A percentile compares a stretch with the other conserved stretches of the same genome.
These are phyloP conservation scores for Philonicus albiceps DNA, from an alignment of 2,888 invertebrate species.

Conservation along the genomic window DNA sequence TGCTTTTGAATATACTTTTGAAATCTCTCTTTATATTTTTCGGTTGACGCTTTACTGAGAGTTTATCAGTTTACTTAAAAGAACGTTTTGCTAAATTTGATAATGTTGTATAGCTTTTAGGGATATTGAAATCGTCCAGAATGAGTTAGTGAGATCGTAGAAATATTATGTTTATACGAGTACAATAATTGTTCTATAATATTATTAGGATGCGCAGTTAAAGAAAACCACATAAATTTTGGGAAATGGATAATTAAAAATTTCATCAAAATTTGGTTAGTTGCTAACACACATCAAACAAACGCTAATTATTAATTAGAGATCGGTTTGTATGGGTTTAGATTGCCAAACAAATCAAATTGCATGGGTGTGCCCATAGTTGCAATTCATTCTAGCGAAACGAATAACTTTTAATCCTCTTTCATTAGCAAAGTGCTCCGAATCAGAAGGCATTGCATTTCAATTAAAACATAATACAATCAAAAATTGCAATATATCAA, in stretches of 20 bases:
- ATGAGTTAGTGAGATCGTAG: no score
- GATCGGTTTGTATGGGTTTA: not conserved
- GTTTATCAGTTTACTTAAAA: no score
- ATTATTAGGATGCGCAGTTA: not conserved
- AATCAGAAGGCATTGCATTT: not conserved
- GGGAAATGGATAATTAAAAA: not conserved
- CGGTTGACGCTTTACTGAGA: no score
- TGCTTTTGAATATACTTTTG: no score
- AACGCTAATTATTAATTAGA: not conserved
- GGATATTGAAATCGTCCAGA: no score
- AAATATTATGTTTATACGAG: not conserved
- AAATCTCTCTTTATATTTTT: no score
- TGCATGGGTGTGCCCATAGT: not conserved
- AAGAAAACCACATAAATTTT: not conserved
- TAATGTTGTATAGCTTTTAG: no score
- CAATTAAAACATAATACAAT: slow-evolving; percentile 34
- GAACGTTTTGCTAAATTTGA: no score
- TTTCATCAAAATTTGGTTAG: not conserved
- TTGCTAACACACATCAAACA: not conserved
- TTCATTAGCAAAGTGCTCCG: not conserved
- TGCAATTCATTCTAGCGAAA: not conserved
- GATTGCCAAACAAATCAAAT: not conserved
- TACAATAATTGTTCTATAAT: not conserved
- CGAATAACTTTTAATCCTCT: not conserved
- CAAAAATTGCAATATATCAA: slow-evolving; percentile 38